These are phyloP conservation scores for Cercopithecus petaurista DNA, from an alignment of 2,797 vertebrate species.

Conservation along the genomic window DNA sequence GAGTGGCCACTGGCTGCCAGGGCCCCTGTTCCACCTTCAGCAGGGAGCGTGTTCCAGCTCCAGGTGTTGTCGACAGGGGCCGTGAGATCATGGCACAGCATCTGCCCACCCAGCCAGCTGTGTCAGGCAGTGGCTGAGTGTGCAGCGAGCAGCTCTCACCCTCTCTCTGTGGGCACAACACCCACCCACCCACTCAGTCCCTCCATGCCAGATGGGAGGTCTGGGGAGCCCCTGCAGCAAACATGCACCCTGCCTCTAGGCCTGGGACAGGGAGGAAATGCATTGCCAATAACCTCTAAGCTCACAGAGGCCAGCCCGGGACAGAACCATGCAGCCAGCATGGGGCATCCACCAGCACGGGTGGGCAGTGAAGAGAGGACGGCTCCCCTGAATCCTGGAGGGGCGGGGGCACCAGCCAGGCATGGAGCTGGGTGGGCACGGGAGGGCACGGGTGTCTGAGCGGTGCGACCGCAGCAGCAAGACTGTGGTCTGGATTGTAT, in stretches of 20 bases:
- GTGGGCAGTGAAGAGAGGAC: neutral
- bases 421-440: accelerated
- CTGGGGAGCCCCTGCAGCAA: neutral
- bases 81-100: neutral
- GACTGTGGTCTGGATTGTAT: neutral
- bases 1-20: neutral
- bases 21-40: neutral
- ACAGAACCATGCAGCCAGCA: neutral
- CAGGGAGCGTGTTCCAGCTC: neutral
- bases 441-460: neutral
- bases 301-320: neutral
- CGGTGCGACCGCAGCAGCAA: neutral
- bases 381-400: neutral
- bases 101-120: neutral
- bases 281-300: no score
- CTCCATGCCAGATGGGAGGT: neutral
- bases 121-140: neutral
- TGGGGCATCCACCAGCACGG: accelerated
- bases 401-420: neutral
- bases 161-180: neutral
- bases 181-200: neutral
- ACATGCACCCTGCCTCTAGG: neutral
- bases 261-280: neutral
- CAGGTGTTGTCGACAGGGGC: neutral
- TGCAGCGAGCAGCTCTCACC: neutral